These are phyloP conservation scores for Dysdera silvatica DNA, from an alignment of 1,140 invertebrate genomes.

Conservation along the genomic window DNA sequence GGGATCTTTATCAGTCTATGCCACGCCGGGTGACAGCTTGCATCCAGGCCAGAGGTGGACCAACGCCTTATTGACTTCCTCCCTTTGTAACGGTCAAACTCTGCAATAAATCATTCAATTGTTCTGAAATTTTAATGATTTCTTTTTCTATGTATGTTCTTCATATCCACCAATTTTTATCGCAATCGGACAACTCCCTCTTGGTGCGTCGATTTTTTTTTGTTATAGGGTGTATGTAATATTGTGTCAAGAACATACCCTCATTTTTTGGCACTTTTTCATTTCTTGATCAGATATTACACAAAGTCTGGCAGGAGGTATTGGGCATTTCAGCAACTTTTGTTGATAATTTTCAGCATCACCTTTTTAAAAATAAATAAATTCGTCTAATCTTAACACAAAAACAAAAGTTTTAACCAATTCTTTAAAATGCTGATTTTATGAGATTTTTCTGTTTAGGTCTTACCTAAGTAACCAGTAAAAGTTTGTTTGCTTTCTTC, in stretches of 20 bases:
- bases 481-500: conserved; percentile 35
- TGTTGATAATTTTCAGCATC: background rate
- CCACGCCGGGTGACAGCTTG: too few species aligned
- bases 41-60: too few species aligned
- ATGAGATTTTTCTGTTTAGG: background rate
- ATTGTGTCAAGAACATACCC: conserved; percentile 55
- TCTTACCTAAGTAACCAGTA: conserved; percentile 33
- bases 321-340: conserved; percentile 57
- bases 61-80: too few species aligned
- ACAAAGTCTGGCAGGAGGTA: conserved; percentile 70
- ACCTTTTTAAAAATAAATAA: background rate
- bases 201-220: too few species aligned
- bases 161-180: too few species aligned
- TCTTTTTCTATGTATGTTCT: too few species aligned
- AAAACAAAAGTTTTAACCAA: background rate
- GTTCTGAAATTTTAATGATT: too few species aligned
- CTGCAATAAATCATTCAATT: too few species aligned
- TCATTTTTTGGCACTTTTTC: conserved; percentile 90
- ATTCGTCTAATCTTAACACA: conserved; percentile 4
- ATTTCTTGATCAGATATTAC: conserved; percentile 83
- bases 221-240: too few species aligned
- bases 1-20: too few species aligned
- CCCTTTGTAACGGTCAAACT: too few species aligned
- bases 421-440: background rate
- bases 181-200: too few species aligned